Conservation (phyloP, 2,797 vertebrate genomes). For the Tokudaia muenninki region DNA sequence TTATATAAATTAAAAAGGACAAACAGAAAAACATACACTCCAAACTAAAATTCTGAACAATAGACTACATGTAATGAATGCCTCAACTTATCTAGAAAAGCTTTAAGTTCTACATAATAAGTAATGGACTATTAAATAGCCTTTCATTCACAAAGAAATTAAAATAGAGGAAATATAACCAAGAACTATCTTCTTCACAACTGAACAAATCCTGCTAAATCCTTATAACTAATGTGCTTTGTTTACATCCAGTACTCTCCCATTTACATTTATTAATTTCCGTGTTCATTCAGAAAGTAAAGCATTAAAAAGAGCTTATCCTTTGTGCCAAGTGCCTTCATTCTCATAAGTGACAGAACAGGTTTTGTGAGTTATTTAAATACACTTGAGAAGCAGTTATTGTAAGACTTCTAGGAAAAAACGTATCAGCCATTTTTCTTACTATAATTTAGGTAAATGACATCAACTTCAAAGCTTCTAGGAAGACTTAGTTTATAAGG, state of each 20-base stretch:
- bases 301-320: neutral
- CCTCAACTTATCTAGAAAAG: neutral
- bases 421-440: neutral
- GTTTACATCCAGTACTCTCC: neutral
- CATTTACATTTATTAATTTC: constrained; percentile 17
- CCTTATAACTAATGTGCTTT: neutral
- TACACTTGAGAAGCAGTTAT: neutral
- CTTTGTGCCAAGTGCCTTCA: neutral
- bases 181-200: neutral
- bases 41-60: neutral
- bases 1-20: neutral
- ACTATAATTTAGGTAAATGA: neutral
- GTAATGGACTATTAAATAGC: neutral
- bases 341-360: neutral
- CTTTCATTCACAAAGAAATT: neutral
- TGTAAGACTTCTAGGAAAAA: neutral
- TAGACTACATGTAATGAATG: neutral
- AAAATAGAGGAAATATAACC: neutral
- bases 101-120: neutral
- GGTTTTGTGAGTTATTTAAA: neutral
- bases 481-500: neutral
- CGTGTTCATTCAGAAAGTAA: neutral
- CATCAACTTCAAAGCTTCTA: neutral
- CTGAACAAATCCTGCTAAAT: neutral
- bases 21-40: neutral